phyloP scores from a whole-genome alignment of 2,888 invertebrate genomes.

The Apoderus coryli region DNA sequence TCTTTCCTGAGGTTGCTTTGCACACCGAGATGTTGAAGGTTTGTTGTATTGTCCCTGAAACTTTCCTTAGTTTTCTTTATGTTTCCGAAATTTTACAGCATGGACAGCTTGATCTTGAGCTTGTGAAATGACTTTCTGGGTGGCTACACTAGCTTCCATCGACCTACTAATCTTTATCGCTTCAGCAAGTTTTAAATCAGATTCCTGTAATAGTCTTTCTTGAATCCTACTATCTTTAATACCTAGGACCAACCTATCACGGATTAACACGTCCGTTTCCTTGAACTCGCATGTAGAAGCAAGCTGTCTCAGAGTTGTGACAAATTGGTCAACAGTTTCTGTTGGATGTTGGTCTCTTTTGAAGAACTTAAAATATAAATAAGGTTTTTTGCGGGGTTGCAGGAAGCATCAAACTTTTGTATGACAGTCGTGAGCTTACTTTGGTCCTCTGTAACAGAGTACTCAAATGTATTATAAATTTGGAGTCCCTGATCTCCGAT shows the following conservation, averaged over 20 bases:
- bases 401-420: conserved; percentile 14
- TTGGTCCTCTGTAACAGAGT: conserved; percentile 6
- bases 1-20: too few species aligned
- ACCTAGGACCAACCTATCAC: conserved; percentile 11
- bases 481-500: conserved; percentile 7
- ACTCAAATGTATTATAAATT: conserved; percentile 12
- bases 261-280: conserved; percentile 13
- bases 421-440: conserved; percentile 10
- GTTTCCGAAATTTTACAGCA: conserved; percentile 1
- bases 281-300: conserved; percentile 15
- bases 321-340: conserved; percentile 15
- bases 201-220: conserved; percentile 5
- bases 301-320: conserved; percentile 13
- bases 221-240: conserved; percentile 10
- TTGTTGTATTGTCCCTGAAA: conserved; percentile 1
- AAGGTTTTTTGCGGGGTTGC: conserved; percentile 15
- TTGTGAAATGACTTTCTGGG: conserved; percentile 5
- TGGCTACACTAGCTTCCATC: conserved; percentile 10
- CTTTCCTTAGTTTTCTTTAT: too few species aligned
- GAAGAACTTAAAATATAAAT: conserved; percentile 18
- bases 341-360: conserved; percentile 14
- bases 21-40: conserved; percentile 1
- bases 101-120: not conserved
- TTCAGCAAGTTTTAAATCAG: conserved; percentile 6
- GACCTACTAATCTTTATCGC: conserved; percentile 11